phyloP scores from a whole-genome alignment of 2,113 vertebrate genomes.

The Isurus oxyrinchus region DNA sequence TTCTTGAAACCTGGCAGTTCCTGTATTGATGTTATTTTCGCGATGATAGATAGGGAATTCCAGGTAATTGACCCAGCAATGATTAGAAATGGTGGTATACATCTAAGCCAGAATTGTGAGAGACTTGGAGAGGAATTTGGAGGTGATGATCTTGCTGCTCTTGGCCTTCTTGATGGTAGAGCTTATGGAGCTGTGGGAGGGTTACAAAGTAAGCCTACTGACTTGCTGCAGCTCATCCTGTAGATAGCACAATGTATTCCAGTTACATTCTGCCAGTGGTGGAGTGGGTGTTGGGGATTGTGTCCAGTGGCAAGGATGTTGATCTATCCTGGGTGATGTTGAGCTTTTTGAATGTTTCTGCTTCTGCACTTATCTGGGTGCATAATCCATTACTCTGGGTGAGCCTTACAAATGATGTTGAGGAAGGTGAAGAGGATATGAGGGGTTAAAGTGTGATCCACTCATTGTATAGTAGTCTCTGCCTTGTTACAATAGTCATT shows the following conservation, averaged over 20 bases:
- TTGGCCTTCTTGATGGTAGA: neutral
- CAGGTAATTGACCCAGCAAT: neutral
- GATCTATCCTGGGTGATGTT: neutral
- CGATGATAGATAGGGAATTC: neutral
- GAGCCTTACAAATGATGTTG: neutral
- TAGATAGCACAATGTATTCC: neutral
- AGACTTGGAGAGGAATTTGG: neutral
- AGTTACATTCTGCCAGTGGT: neutral
- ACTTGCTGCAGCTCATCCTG: neutral
- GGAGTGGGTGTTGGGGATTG: neutral
- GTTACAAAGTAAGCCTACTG: neutral
- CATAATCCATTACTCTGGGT: neutral
- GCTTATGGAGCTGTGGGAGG: neutral
- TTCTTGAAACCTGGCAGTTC: neutral
- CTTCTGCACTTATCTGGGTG: neutral
- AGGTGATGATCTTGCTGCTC: neutral
- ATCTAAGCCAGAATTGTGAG: neutral
- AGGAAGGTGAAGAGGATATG: neutral
- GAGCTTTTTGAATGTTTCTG: neutral
- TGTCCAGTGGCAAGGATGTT: neutral
- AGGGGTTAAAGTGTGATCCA: neutral
- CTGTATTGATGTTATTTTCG: too few species aligned
- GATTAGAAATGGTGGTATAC: neutral
- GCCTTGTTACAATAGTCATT: neutral
- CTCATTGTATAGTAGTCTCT: neutral